Base-by-base conservation (phyloP, 2,113 vertebrate genomes). In the Hyperopisus bebe region DNA sequence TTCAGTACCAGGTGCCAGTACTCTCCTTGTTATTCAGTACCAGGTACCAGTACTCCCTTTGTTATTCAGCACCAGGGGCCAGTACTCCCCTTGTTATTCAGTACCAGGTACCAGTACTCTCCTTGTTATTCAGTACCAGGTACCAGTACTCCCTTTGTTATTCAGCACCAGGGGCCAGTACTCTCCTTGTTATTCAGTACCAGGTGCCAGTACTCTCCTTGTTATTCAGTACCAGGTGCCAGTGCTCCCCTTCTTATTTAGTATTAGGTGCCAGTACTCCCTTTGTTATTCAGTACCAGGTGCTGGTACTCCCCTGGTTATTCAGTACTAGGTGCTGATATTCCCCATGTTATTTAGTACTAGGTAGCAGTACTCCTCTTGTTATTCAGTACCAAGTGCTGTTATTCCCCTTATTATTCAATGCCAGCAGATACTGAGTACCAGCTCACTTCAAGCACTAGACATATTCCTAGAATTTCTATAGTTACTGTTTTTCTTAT, bases 291-390 rank as follows among this genome's bases (percentile, higher is more conserved):
- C 2, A 62, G 55, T 10, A 62, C 24, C 24, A 62, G 24, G 24
- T 9, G 0, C 21, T 0, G 0, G 55, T n/a, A n/a, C 21, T 62
- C 6, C 21, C 24, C 2, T n/a, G 2, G 55, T 62, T n/a, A 62
- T 62, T 62, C 13, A 62, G 7, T n/a, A 62, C 55, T 7, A 24
- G 55, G 55, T 62, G 0, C 6, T 0, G 0, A 24, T 62, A 62
- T 24, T 62, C 55, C 55, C 24, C 2, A 9, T n/a, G 21, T n/a
- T 62, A 62, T 66, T 66, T 0, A 66, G 58, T 27, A 66, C 58
- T 0, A 27, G n/a, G 58, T 66, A 0, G 0, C 2, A 24, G 55
- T n/a, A 0, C 2, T 62, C 0, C 24, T 2, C 55, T n/a, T 10
- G 24, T 62, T 62, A n/a, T 62, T 62, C 24, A 62, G 7, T 0